A percentile compares a stretch with the other conserved stretches of the same genome.
phyloP scores from a whole-genome alignment of 2,888 invertebrate species.

The Eupithecia dodoneata region DNA sequence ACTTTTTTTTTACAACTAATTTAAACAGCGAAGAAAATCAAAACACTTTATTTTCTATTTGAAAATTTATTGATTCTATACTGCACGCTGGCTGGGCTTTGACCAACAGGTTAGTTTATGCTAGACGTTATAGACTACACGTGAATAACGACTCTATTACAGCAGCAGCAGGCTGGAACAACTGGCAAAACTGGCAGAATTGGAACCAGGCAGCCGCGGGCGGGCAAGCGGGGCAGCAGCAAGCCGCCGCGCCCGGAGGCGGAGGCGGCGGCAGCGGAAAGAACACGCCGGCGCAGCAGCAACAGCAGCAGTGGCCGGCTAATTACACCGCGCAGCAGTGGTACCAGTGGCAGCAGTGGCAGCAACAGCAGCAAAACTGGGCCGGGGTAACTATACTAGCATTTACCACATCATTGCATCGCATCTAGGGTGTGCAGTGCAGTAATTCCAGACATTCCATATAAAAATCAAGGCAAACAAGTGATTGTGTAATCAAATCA shows the following conservation, averaged over 20 bases:
- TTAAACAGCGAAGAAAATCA: too few relatives aligned
- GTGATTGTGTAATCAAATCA: too few relatives aligned
- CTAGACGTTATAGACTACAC: too few relatives aligned
- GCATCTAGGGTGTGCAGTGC: too few relatives aligned
- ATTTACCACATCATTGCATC: neutral
- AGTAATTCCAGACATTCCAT: too few relatives aligned
- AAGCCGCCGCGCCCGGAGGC: conserved; percentile 51
- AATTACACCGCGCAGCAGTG: conserved; percentile 76
- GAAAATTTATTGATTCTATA: neutral
- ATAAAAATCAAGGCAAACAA: too few relatives aligned
- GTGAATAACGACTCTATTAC: neutral
- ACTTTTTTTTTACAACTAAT: too few relatives aligned
- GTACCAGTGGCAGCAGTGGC: conserved; percentile 82
- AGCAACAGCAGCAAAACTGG: conserved; percentile 76
- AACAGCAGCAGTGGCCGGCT: conserved; percentile 61
- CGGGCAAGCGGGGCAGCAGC: conserved; percentile 49
- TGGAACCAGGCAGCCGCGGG: conserved; percentile 32
- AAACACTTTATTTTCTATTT: neutral
- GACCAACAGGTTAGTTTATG: neutral
- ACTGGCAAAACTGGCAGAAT: conserved; percentile 61
- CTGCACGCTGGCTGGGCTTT: neutral
- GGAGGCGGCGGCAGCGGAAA: conserved; percentile 44
- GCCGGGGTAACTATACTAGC: conserved; percentile 34
- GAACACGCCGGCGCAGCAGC: conserved; percentile 38
- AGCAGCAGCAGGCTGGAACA: conserved; percentile 56